phyloP scores from a whole-genome alignment of 1,140 invertebrate species.

The Philotrypesis tridentata region DNA sequence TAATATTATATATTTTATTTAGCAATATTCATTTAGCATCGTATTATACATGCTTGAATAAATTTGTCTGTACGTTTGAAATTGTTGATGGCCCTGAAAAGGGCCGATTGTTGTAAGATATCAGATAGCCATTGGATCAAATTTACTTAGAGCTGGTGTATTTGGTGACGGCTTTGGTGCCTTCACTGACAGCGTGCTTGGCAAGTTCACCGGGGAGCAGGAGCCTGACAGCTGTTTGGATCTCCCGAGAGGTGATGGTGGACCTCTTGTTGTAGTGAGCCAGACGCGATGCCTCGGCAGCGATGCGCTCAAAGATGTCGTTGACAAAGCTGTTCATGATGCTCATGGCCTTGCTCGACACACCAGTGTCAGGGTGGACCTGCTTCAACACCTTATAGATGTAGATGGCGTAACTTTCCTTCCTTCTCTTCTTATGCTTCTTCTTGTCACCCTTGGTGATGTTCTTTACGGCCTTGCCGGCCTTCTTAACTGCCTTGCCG shows the following conservation, averaged over 20 bases:
- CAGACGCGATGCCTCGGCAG: slow-evolving; percentile 6
- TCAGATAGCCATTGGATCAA: not conserved
- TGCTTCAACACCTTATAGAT: slow-evolving; percentile 84
- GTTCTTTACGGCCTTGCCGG: slow-evolving; percentile 76
- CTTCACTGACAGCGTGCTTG: slow-evolving; percentile 15
- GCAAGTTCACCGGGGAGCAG: slow-evolving; percentile 16
- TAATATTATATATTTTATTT: too few species aligned
- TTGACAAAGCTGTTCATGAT: slow-evolving; percentile 79
- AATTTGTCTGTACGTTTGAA: not conserved
- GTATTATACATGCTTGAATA: too few species aligned
- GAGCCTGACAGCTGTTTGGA: slow-evolving; percentile 65
- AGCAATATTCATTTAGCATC: too few species aligned
- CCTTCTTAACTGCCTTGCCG: slow-evolving; percentile 74
- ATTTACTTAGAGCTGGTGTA: slow-evolving; percentile 26
- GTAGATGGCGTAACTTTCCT: slow-evolving; percentile 82
- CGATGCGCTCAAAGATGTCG: slow-evolving; percentile 23
- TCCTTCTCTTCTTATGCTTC: slow-evolving; percentile 77
- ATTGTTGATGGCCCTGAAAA: slow-evolving; percentile 9
- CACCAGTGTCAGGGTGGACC: slow-evolving; percentile 77
- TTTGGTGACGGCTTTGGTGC: slow-evolving; percentile 17
- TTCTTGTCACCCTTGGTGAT: slow-evolving; percentile 75
- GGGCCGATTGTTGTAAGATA: slow-evolving; percentile 25
- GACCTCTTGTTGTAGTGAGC: slow-evolving; percentile 75
- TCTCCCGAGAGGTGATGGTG: slow-evolving; percentile 68
- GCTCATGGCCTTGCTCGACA: slow-evolving; percentile 77